These are phyloP conservation scores for Nasonia vitripennis DNA, from an alignment of 1,140 invertebrate species.

Conservation along the genomic window DNA sequence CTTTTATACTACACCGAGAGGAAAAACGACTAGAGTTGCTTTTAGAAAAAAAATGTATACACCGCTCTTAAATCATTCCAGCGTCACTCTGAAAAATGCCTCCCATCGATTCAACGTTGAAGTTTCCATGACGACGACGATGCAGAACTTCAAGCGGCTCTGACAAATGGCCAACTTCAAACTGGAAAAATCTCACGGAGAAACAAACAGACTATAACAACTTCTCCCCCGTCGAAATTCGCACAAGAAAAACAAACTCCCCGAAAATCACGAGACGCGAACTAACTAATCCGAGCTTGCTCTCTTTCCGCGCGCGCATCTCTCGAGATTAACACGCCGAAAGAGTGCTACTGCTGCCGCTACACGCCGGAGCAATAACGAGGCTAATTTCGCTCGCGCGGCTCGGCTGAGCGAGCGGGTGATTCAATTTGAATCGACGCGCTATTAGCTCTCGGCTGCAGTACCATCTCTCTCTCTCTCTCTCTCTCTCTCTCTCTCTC, in stretches of 20 bases:
- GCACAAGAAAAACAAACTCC: neutral
- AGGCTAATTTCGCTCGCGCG: conserved; percentile 25
- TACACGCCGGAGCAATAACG: conserved; percentile 5
- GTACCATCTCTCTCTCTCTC: conserved; percentile 10
- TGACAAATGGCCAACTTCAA: neutral
- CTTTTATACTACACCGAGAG: too few relatives aligned
- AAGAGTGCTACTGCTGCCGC: neutral
- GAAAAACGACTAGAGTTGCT: too few relatives aligned
- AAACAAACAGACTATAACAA: neutral
- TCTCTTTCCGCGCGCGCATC: neutral
- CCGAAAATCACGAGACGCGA: neutral
- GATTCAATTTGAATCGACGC: conserved; percentile 41
- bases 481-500: neutral
- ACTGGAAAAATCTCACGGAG: neutral
- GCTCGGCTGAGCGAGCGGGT: conserved; percentile 4
- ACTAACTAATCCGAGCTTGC: neutral
- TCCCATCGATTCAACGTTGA: neutral
- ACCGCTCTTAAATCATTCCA: neutral
- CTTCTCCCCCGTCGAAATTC: too few relatives aligned
- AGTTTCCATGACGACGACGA: neutral
- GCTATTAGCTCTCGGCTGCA: conserved; percentile 27
- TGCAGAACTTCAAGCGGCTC: neutral
- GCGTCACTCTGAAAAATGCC: neutral
- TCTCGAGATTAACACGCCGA: neutral
- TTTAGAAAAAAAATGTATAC: too few relatives aligned